Evolutionary conservation across 2,113 vertebrate species (phyloP), one percentile per base, ranked within the genome.

Genomic region (Rynchops niger): DNA sequence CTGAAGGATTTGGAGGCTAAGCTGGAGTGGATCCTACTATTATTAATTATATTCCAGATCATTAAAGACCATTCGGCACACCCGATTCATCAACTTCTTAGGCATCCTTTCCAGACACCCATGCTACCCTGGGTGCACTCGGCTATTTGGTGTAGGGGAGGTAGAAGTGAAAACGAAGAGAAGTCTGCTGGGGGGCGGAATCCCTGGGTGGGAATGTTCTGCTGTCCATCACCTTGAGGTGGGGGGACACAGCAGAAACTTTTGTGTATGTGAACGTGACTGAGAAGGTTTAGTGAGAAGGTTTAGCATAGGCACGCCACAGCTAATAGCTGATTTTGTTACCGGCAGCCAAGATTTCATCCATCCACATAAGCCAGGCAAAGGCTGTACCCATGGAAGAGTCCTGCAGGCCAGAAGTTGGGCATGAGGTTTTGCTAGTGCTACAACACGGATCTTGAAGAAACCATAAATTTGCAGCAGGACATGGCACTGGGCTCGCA

Each of bases 241-340:
- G 4, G 18, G 23, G 32, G 20, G 2, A 9, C 20, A 12, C 30
- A 30, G 55, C n/a, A 65, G 66, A 53, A 86, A 40, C 9, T 13
- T 30, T 12, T 30, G 9, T 5, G 2, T n/a, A 27, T 1, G 2
- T 58, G 29, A 52, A 52, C 2, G 2, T n/a, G 23, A 45, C 73
- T 52, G 38, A 59, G 43, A 78, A 62, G 40, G n/a, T 59, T 59
- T 58, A 43, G 49, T 52, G 38, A 59, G 43, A 78, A 62, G 40
- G n/a, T 59, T 59, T 58, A 43, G 49, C 26, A 12, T 20, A 16
- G 1, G 0, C 43, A 50, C 4, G 0, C 20, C 15, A 6, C 38
- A 25, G 10, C 2, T 3, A 27, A 30, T 7, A n/a, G 49, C 52
- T 36, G 8, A 43, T 69, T 61, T 65, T 71, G 38, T 55, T 69